Evolutionary conservation across 2,888 invertebrate species (phyloP), one percentile per base, ranked within the genome.

Genomic region (Heliconius aoede): DNA sequence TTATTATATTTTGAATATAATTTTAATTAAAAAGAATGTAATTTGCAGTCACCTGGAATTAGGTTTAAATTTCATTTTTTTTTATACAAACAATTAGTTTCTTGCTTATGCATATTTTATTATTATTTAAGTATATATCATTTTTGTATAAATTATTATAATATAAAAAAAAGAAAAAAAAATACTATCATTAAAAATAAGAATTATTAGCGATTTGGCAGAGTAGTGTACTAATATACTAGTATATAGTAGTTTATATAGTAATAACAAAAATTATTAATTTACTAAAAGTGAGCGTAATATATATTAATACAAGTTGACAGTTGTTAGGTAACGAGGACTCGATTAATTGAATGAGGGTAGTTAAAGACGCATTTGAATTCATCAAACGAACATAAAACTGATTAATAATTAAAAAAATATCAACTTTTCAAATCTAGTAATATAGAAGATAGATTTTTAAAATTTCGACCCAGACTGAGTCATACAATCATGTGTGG

Each of bases 321-420:
- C 4, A 24, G 58, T 58, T 24, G 24, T 58, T 24, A 24, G 55
- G 21, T 55, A 55, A 55, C n/a, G 21, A 55, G 11, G 46, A 46
- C 15, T 46, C 15, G 51, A 55, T 55, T 51, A 51, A 51, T 21
- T 21, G 21, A 51, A 46, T 21, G 18, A 55, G 18, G 46, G 46
- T 46, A n/a, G n/a, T 55, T 55, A 55, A 55, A n/a, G n/a, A 55
- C 9, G 0, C n/a, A 62, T 62, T 62, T 30, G 1, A 21, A 30
- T 30, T 62, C 62, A 62, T 30, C 62, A 30, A 62, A 62, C 30
- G 26, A 60, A 60, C 26, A 26, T 1, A 9, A 32, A 30, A n/a
- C n/a, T 9, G 32, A n/a, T 32, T 21, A 64, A 64, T 64, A 64
- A 64, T 64, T 32, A 32, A 64, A 32, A 51, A 62, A 26, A 62